A percentile compares a stretch with the other conserved stretches of the same genome.
phyloP scores from a whole-genome alignment of 2,113 vertebrate species.

The Tapirus terrestris region DNA sequence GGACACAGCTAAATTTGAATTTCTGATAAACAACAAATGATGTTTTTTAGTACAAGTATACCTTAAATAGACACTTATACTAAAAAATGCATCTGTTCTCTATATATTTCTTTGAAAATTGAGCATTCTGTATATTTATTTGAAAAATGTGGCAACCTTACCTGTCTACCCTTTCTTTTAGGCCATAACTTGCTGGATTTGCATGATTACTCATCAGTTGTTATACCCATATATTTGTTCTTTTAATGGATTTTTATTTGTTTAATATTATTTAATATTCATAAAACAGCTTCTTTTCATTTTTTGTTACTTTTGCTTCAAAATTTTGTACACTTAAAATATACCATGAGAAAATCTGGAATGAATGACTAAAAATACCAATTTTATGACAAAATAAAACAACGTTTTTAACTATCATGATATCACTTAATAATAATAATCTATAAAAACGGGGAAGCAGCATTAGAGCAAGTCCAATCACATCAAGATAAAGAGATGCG shows the following conservation, averaged over 20 bases:
- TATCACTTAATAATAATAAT: neutral
- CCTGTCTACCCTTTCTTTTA: neutral
- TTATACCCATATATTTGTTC: neutral
- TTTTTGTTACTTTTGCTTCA: neutral
- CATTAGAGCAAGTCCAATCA: neutral
- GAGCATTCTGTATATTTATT: neutral
- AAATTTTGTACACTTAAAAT: neutral
- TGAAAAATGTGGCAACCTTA: neutral
- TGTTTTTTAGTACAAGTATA: neutral
- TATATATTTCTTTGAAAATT: neutral
- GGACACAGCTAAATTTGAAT: neutral
- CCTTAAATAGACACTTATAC: neutral
- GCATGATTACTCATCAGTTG: neutral
- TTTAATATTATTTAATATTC: neutral
- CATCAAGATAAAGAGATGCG: neutral
- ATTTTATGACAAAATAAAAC: neutral
- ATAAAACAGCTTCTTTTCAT: neutral
- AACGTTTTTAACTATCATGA: neutral
- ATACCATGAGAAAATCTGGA: neutral
- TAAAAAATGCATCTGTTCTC: neutral
- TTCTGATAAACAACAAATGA: neutral
- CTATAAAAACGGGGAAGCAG: neutral
- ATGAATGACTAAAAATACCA: neutral
- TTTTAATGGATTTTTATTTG: neutral
- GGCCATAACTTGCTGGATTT: neutral